These are phyloP conservation scores for Apamea anceps DNA, from an alignment of 2,888 invertebrate genomes.

Conservation along the genomic window DNA sequence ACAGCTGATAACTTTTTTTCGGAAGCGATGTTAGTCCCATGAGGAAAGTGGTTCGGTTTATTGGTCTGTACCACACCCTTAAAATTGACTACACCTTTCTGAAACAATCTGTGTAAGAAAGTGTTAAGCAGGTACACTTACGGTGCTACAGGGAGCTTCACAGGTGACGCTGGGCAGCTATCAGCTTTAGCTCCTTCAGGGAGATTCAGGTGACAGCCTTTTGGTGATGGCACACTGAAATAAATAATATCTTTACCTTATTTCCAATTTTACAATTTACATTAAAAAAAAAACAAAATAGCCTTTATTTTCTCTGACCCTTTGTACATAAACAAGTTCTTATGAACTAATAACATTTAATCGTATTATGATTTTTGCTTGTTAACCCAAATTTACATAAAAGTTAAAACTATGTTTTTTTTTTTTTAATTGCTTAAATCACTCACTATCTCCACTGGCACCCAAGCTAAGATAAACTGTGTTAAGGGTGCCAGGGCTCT, in stretches of 20 bases:
- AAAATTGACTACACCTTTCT: background rate
- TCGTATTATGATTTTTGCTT: too few relatives aligned
- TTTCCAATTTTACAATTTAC: background rate
- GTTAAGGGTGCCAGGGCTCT: too few relatives aligned
- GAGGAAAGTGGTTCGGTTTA: too few relatives aligned
- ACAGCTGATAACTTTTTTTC: background rate
- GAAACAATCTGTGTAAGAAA: background rate
- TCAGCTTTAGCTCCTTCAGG: slow-evolving; percentile 58
- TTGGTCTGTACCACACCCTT: too few relatives aligned
- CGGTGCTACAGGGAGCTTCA: slow-evolving; percentile 65
- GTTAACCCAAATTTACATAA: background rate
- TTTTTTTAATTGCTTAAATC: background rate
- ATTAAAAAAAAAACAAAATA: too few relatives aligned
- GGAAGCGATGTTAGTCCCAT: too few relatives aligned
- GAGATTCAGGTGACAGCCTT: slow-evolving; percentile 65
- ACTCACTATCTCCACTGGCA: background rate
- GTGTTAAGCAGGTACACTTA: slow-evolving; percentile 54
- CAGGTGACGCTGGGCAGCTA: slow-evolving; percentile 45
- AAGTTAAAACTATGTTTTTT: too few relatives aligned
- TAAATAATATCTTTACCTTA: background rate
- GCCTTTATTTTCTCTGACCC: too few relatives aligned
- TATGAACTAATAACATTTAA: too few relatives aligned
- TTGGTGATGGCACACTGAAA: slow-evolving; percentile 66
- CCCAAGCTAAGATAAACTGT: background rate
- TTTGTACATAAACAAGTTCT: too few relatives aligned